Conservation (phyloP, 2,888 invertebrate species). For the Ditula angustiorana region DNA sequence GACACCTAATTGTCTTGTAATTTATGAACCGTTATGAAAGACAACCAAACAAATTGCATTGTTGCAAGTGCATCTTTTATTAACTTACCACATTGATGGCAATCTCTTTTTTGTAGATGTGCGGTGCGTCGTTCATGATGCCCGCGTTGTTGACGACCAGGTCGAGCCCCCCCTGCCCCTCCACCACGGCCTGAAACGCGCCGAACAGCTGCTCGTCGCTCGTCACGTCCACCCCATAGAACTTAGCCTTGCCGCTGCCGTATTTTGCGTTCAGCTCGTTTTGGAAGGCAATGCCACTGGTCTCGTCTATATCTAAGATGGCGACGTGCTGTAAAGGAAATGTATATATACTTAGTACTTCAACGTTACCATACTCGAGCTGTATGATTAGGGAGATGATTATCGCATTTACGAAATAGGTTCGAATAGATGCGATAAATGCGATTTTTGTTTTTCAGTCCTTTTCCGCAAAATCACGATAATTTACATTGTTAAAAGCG, state of each 20-base stretch:
- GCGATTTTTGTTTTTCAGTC: too few relatives aligned
- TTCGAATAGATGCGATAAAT: too few relatives aligned
- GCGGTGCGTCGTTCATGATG: slow-evolving; percentile 51
- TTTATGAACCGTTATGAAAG: too few relatives aligned
- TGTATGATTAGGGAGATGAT: too few relatives aligned
- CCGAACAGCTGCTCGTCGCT: slow-evolving; percentile 50
- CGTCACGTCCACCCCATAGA: slow-evolving; percentile 59
- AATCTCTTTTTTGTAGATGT: slow-evolving; percentile 55
- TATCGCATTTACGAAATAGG: too few relatives aligned
- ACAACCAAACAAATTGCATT: too few relatives aligned
- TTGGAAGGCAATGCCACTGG: slow-evolving; percentile 48
- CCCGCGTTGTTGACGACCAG: slow-evolving; percentile 62
- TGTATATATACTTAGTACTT: background rate
- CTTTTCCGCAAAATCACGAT: too few relatives aligned
- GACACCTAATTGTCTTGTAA: too few relatives aligned
- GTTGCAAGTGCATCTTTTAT: too few relatives aligned
- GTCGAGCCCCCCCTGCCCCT: slow-evolving; percentile 51
- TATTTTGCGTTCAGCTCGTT: slow-evolving; percentile 51
- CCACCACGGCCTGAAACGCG: slow-evolving; percentile 47
- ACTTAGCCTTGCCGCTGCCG: slow-evolving; percentile 51
- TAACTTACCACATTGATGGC: slow-evolving; percentile 60
- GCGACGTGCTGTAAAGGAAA: slow-evolving; percentile 52
- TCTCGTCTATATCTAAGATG: slow-evolving; percentile 55
- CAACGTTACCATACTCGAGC: background rate
- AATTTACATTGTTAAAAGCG: too few relatives aligned